Percentiles rank a stretch among this genome's conserved stretches.
Conservation (phyloP, 2,113 vertebrate species). For the Desmodus rotundus region DNA sequence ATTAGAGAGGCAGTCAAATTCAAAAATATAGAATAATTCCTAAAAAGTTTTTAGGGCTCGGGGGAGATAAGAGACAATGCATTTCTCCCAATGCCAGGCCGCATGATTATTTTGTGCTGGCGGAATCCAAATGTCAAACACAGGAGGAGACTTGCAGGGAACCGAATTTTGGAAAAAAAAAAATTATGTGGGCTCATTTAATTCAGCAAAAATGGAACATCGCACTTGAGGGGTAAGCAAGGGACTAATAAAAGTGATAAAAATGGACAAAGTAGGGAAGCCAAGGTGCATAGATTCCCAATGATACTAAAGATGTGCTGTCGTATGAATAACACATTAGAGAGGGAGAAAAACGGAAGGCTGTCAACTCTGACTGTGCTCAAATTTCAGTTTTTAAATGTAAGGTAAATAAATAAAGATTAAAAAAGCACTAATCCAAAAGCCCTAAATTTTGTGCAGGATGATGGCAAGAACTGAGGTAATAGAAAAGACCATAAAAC, state of each 20-base stretch:
- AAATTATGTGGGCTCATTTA: neutral
- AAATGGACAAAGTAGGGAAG: neutral
- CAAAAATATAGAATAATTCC: neutral
- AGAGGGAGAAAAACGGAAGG: neutral
- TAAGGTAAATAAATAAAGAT: neutral
- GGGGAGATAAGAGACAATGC: neutral
- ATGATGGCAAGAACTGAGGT: neutral
- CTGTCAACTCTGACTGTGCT: neutral
- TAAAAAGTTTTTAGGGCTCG: neutral
- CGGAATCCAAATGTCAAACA: too few species aligned
- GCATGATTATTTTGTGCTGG: neutral
- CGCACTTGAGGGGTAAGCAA: neutral
- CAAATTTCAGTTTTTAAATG: neutral
- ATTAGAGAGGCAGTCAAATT: neutral
- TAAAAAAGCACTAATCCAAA: neutral
- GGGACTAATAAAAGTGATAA: neutral
- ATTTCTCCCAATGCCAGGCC: neutral
- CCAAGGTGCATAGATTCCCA: neutral
- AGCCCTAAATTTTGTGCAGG: neutral
- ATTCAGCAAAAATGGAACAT: neutral
- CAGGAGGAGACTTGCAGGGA: neutral
- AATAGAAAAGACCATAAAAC: neutral
- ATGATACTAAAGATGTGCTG: neutral
- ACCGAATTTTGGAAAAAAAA: neutral
- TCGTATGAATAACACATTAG: neutral